Base-by-base conservation (phyloP, 2,797 vertebrate genomes). In the Falco naumanni region DNA sequence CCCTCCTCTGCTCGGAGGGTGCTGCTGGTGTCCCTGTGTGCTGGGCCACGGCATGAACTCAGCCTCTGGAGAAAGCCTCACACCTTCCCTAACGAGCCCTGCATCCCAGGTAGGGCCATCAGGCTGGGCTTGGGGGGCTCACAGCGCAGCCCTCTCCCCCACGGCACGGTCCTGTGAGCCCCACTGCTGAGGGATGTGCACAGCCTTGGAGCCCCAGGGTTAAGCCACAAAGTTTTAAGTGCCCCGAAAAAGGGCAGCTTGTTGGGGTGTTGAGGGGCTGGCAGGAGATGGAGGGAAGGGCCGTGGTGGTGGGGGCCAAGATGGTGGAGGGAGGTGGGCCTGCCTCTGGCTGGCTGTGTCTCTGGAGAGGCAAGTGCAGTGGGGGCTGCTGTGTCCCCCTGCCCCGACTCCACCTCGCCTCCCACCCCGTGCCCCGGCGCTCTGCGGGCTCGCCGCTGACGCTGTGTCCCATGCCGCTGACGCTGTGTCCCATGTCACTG, bases 1-100 rank as follows among this genome's bases (percentile, higher is more conserved):
- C 39, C 18, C 37, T 54, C 8, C 16, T 48, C 29, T 41, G 14
- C 66, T 18, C 13, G 5, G 31, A 43, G 59, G 11, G 17, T 64
- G 20, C 21, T 0, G 0, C 34, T n/a, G 9, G 37, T 53, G 33
- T 53, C 54, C 9, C 54, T 0, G 1, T 10, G 16, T 2, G 1
- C n/a, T 41, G 65, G 28, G 28, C 31, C 1, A 2, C 33, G 28
- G 47, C 29, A 43, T 39, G 28, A 45, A 51, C 45, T 71, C 1
- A 0, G 57, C 29, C 24, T 45, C 37, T 33, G n/a, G 59, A 53
- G 59, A 41, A 59, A 41, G 25, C 9, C 33, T 29, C 29, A 18
- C 11, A 20, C 9, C 39, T 51, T 39, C 68, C 45, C 9, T 60
- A 16, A 45, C 2, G 6, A 82, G 39, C 19, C 47, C 28, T 14